phyloP scores from a whole-genome alignment of 2,888 invertebrate genomes.

The Apodemia hepburni region DNA sequence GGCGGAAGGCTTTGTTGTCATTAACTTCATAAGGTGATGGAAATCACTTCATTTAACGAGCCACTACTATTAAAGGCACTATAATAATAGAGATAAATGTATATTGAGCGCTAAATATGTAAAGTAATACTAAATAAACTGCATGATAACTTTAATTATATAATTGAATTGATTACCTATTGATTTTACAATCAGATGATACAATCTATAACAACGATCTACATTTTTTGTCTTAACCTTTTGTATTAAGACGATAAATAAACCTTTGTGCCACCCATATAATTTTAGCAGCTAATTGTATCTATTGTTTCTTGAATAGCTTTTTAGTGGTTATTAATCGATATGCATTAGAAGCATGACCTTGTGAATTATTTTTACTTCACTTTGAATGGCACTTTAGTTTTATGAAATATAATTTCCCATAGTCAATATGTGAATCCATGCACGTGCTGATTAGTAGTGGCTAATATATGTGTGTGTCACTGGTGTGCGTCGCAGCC shows the following conservation, averaged over 20 bases:
- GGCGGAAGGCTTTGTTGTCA: conserved; percentile 11
- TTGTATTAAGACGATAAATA: conserved; percentile 23
- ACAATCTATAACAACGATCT: neutral
- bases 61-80: conserved; percentile 31
- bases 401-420: conserved; percentile 17
- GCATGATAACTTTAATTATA: conserved; percentile 1
- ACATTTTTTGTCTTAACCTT: neutral
- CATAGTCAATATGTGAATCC: conserved; percentile 30
- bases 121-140: conserved; percentile 1
- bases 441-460: conserved; percentile 51
- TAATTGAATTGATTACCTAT: neutral
- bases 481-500: conserved; percentile 72
- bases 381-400: conserved; percentile 4
- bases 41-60: conserved; percentile 17
- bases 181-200: neutral
- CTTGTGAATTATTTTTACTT: conserved; percentile 12
- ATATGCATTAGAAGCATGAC: conserved; percentile 28
- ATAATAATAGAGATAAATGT: neutral
- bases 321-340: conserved; percentile 49
- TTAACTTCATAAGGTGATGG: conserved; percentile 15
- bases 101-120: neutral
- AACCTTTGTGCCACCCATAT: conserved; percentile 28
- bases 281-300: conserved; percentile 49
- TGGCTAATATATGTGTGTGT: conserved; percentile 73
- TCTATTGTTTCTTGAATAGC: conserved; percentile 56